Conservation (phyloP, 2,888 invertebrate genomes). For the Molorchus minor region DNA sequence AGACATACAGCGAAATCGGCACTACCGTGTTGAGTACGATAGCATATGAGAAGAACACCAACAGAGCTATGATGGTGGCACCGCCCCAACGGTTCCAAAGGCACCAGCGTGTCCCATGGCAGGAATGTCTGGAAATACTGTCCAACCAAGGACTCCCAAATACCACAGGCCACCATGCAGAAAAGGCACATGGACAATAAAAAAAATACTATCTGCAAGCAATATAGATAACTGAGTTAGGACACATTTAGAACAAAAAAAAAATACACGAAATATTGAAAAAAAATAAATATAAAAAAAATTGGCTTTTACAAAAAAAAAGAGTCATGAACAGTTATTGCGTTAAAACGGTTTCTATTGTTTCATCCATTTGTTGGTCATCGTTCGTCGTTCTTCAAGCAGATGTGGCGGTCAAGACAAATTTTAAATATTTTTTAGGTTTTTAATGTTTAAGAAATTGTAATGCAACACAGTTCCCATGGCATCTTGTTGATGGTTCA, state of each 20-base stretch:
- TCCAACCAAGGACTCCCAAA: constrained; percentile 96
- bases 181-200: constrained; percentile 96
- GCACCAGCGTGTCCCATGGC: constrained; percentile 94
- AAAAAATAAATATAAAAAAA: too few species aligned
- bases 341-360: too few species aligned
- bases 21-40: constrained; percentile 99
- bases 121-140: constrained; percentile 89
- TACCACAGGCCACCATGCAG: constrained; percentile 96
- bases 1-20: constrained; percentile 98
- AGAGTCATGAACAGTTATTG: too few species aligned
- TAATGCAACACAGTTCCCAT: too few species aligned
- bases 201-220: constrained; percentile 94
- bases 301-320: too few species aligned
- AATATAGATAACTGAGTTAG: constrained; percentile 39
- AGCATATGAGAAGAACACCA: constrained; percentile 99
- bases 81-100: constrained; percentile 83
- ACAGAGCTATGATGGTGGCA: constrained; percentile 91
- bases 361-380: too few species aligned
- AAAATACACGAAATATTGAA: too few species aligned
- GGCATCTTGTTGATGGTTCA: too few species aligned
- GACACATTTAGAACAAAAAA: not conserved
- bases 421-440: too few species aligned
- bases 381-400: too few species aligned
- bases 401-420: too few species aligned
- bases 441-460: too few species aligned